Evolutionary conservation across 2,113 vertebrate species (phyloP), one percentile per base, ranked within the genome.

Genomic region (Petaurus breviceps): DNA sequence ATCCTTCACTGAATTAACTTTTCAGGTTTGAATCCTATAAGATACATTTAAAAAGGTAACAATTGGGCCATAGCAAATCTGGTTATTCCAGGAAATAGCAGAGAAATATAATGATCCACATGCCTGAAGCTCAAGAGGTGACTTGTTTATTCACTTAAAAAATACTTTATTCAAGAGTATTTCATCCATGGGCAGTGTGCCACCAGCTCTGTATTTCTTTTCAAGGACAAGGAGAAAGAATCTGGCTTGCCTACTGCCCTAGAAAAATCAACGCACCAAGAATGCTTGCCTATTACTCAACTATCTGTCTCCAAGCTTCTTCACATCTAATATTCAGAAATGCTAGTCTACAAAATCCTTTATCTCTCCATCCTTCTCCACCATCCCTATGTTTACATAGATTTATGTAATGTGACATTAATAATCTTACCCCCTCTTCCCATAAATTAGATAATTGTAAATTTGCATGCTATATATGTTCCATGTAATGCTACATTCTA

Each of bases 1-100:
- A 94, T 47, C n/a, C 37, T 90, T n/a, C 92, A 95, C 89, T 92
- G 57, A 68, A 37, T 68, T 68, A 68, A 68, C 31, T 37, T 31
- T 68, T 68, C 28, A 68, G 95, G 97, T 97, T 97, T 96, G 54
- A 96, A 95, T 19, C 95, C 91, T 90, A 11, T 47, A 97, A 91
- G 94, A 57, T 93, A 91, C 84, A 95, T 92, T 96, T 53, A 94
- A 1, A 92, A 95, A 50, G 92, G 37, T 51, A 91, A 90, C 3
- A 95, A 0, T 0, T 11, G 16, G 16, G 93, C 93, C 97, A 96
- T 92, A 92, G 50, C 77, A 97, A 96, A 97, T 92, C 97, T 3
- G 12, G 9, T 90, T 43, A 12, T 51, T 25, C 90, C 92, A 46
- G 90, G 28, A 92, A 50, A n/a, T 26, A 11, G 46, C 11, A 16